Conservation (phyloP, 1,140 invertebrate genomes). For the Panulirus ornatus region DNA sequence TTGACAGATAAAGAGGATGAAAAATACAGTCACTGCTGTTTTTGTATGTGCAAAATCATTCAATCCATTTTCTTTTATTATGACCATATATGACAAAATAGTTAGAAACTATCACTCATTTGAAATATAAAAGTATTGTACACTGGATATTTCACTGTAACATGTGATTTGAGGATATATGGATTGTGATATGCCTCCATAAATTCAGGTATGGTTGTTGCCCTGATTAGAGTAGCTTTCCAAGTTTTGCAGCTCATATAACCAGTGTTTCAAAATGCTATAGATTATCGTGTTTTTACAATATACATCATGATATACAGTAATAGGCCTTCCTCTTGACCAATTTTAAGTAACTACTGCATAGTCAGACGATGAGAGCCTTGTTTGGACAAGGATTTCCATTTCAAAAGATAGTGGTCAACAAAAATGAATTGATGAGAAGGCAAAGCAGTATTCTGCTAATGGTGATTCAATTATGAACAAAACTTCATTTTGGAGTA, state of each 20-base stretch:
- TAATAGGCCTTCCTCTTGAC: too few species aligned
- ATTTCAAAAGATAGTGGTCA: not conserved
- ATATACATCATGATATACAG: too few species aligned
- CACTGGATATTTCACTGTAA: not conserved
- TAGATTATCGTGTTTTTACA: too few species aligned
- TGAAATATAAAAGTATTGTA: not conserved
- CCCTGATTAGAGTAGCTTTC: not conserved
- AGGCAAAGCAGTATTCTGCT: not conserved
- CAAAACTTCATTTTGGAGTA: not conserved
- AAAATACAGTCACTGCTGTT: not conserved
- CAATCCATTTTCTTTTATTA: not conserved
- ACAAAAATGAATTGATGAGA: too few species aligned
- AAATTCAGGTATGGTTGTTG: not conserved
- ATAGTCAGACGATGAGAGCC: not conserved
- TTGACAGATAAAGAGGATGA: too few species aligned
- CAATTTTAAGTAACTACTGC: not conserved
- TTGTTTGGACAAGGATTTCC: not conserved
- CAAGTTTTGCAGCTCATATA: not conserved
- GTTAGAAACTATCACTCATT: constrained; percentile 5
- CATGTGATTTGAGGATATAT: not conserved
- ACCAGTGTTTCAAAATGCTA: not conserved
- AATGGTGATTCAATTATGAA: not conserved
- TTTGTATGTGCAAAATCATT: not conserved
- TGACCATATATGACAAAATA: not conserved
- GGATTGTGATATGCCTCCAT: not conserved